Conservation (phyloP, 2,888 invertebrate genomes). For the Branchipolynoe longqiensis region DNA sequence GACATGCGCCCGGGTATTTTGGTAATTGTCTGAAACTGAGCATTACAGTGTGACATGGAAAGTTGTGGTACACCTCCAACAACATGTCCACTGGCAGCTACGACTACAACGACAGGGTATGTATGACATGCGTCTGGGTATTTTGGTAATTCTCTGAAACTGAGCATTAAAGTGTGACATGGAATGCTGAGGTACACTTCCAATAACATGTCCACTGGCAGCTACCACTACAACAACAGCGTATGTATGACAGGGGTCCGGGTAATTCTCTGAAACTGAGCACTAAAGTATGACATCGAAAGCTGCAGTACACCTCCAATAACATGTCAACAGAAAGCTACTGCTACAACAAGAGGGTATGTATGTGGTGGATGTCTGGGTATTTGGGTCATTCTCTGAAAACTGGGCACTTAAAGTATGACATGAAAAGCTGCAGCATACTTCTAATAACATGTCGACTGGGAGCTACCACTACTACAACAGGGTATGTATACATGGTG, state of each 20-base stretch:
- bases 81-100: constrained; percentile 15
- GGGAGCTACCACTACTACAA: constrained; percentile 24
- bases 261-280: no score
- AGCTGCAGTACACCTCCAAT: not conserved
- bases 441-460: not conserved
- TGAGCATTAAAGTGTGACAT: no score
- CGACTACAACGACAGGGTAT: constrained; percentile 6
- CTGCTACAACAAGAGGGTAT: constrained; percentile 15
- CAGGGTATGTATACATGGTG: not conserved
- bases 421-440: no score
- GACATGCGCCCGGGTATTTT: no score
- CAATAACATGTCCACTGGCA: constrained; percentile 3
- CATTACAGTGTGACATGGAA: no score
- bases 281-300: no score
- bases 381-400: no score
- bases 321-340: constrained; percentile 15
- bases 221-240: constrained; percentile 17
- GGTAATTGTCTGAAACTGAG: no score
- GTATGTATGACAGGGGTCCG: not conserved
- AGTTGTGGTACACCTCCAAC: constrained; percentile 1
- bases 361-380: no score
- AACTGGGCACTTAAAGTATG: no score
- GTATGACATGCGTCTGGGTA: not conserved
- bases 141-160: no score
- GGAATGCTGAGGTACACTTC: no score